Evolutionary conservation across 2,797 vertebrate species (phyloP).

Genomic region (Halcyon chelicuti): DNA sequence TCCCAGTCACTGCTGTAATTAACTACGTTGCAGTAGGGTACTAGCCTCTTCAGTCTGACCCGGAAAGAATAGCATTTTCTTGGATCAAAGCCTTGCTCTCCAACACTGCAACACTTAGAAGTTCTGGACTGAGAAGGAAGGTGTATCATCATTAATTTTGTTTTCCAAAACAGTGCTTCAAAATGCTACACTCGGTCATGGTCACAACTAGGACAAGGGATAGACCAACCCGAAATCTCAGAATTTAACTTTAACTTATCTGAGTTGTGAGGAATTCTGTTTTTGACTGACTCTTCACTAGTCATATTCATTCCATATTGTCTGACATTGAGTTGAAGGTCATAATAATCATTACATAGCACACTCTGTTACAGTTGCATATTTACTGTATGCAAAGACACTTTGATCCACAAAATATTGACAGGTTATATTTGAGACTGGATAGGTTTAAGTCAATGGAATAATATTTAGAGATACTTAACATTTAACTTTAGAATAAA

Average conservation of each 20-base stretch:
- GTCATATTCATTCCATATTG: neutral
- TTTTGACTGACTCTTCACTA: neutral
- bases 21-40: neutral
- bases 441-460: neutral
- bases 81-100: slow-evolving; percentile 47
- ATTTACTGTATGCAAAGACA: neutral
- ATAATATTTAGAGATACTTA: neutral
- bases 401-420: neutral
- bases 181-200: neutral
- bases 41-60: slow-evolving; percentile 64
- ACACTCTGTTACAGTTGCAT: neutral
- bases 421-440: neutral
- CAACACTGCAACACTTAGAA: slow-evolving; percentile 42
- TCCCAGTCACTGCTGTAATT: slow-evolving; percentile 77
- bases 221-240: neutral
- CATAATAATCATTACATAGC: neutral
- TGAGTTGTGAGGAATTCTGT: neutral
- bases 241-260: neutral
- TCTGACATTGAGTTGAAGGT: neutral
- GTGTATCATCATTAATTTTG: neutral
- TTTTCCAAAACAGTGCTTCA: neutral
- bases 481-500: neutral
- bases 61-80: slow-evolving; percentile 78
- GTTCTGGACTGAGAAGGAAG: slow-evolving; percentile 56
- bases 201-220: neutral